phyloP scores from a whole-genome alignment of 1,140 invertebrate species.

The Aphelinus atriplicis region DNA sequence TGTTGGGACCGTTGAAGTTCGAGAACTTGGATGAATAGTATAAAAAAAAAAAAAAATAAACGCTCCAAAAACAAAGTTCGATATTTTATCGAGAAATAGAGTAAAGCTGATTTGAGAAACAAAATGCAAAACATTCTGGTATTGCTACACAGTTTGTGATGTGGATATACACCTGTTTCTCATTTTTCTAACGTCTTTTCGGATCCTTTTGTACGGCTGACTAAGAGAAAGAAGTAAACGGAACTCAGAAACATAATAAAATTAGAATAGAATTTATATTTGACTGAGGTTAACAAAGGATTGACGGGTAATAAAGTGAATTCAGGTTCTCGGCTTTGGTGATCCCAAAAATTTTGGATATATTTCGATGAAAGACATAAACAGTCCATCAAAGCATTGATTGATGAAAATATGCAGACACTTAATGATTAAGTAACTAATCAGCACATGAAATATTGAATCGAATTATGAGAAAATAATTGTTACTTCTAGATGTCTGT shows the following conservation, averaged over 20 bases:
- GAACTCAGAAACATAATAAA: constrained; percentile 15
- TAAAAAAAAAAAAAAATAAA: constrained; percentile 2
- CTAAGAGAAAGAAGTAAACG: constrained; percentile 10
- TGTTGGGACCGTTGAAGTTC: constrained; percentile 9
- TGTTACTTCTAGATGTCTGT: constrained; percentile 65
- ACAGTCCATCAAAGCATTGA: constrained; percentile 15
- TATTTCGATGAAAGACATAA: constrained; percentile 14
- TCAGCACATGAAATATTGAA: constrained; percentile 54
- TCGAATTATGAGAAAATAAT: constrained; percentile 55
- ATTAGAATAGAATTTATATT: constrained; percentile 2
- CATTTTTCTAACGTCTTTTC: constrained; percentile 29
- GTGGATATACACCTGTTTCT: constrained; percentile 4
- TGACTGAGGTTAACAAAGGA: background rate
- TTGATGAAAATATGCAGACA: constrained; percentile 32
- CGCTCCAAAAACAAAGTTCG: constrained; percentile 35
- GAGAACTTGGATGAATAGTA: constrained; percentile 8
- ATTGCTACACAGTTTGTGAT: no score
- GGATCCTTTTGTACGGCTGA: background rate
- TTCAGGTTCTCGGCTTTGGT: constrained; percentile 30
- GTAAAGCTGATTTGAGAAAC: background rate
- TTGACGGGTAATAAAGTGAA: constrained; percentile 9
- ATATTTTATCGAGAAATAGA: constrained; percentile 31
- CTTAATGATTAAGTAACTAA: constrained; percentile 38
- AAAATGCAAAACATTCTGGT: background rate
- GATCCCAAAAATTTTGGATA: background rate